Percentiles rank a stretch among this genome's conserved stretches.
Conservation (phyloP, 1,140 invertebrate species). For the Zaprionus davidi region DNA sequence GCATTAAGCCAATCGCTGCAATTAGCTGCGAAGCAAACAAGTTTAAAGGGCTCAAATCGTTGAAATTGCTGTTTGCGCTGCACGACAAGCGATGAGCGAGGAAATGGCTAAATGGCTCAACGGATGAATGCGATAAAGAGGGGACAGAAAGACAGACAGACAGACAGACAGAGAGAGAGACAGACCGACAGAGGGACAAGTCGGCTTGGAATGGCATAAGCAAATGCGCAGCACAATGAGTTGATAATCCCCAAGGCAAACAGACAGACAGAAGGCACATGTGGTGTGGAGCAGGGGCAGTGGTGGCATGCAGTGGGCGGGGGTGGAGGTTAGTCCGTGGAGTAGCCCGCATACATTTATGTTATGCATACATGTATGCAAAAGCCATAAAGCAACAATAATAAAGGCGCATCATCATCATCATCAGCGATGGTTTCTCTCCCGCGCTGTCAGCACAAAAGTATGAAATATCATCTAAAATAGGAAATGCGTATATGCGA, state of each 20-base stretch:
- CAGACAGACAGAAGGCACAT: constrained; percentile 25
- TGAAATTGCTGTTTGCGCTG: constrained; percentile 30
- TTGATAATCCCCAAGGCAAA: constrained; percentile 78
- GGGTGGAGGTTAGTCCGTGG: constrained; percentile 1
- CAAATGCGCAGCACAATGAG: constrained; percentile 66
- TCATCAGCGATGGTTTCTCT: constrained; percentile 39
- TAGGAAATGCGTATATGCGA: constrained; percentile 82
- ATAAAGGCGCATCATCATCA: constrained; percentile 81
- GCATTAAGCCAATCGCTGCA: constrained; percentile 46
- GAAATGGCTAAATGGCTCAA: constrained; percentile 45
- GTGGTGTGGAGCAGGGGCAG: not conserved
- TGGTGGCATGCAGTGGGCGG: not conserved
- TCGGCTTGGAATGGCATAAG: constrained; percentile 16
- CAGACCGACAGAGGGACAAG: not conserved
- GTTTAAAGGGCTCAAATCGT: constrained; percentile 39
- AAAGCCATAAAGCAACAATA: constrained; percentile 79
- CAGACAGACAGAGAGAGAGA: not conserved
- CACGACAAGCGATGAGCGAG: constrained; percentile 27
- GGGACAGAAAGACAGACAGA: not conserved
- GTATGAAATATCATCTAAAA: constrained; percentile 82
- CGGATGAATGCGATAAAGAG: constrained; percentile 38
- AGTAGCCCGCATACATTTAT: constrained; percentile 28
- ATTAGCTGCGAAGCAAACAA: constrained; percentile 47
- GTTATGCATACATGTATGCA: constrained; percentile 66
- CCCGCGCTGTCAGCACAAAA: constrained; percentile 71